A percentile compares a stretch with the other conserved stretches of the same genome.
These are phyloP conservation scores for Sebastes umbrosus DNA, from an alignment of 2,797 vertebrate species.

Conservation along the genomic window DNA sequence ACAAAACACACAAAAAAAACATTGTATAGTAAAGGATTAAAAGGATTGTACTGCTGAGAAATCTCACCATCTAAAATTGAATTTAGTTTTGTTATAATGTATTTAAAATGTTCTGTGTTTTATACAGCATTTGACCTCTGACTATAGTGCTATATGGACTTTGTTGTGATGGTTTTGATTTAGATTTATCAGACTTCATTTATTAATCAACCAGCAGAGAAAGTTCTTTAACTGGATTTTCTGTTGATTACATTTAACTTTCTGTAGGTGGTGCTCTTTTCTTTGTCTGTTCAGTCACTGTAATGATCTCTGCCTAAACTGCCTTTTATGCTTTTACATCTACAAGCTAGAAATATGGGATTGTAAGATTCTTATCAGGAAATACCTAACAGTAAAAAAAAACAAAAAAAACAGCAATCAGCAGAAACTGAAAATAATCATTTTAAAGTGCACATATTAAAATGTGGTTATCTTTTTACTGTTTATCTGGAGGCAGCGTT, in stretches of 20 bases:
- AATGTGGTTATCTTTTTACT: background rate
- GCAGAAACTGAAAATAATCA: background rate
- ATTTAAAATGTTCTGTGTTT: background rate
- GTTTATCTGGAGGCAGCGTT: background rate
- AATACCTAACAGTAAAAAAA: background rate
- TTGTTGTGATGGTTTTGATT: background rate
- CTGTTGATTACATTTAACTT: background rate
- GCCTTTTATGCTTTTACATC: background rate
- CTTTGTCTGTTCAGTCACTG: background rate
- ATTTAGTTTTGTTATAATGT: background rate
- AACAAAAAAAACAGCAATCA: background rate
- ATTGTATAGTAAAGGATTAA: background rate
- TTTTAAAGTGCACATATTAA: background rate
- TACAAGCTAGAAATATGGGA: background rate
- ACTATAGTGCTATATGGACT: background rate
- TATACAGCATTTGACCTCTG: background rate
- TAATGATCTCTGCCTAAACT: background rate
- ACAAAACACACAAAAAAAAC: background rate
- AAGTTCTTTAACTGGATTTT: background rate
- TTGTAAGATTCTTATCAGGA: background rate
- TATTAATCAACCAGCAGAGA: background rate
- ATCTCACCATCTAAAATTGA: background rate
- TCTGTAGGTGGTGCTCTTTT: background rate
- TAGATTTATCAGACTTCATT: background rate
- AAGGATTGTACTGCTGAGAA: too few relatives aligned